Percentiles rank a stretch among this genome's conserved stretches.
Conservation (phyloP, 2,113 vertebrate genomes). For the Prunella himalayana region DNA sequence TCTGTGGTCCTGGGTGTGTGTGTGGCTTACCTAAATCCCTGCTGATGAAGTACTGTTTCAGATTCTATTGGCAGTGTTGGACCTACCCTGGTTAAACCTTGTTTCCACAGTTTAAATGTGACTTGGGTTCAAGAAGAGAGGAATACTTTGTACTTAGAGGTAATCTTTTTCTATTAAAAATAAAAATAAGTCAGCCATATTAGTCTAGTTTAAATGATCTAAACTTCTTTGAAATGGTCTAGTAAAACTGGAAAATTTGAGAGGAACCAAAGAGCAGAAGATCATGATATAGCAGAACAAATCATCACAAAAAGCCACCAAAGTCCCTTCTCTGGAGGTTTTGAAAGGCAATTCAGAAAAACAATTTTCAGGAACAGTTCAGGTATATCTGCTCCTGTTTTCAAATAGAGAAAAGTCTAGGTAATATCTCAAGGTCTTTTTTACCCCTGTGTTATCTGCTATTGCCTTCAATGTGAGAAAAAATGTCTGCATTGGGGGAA, state of each 20-base stretch:
- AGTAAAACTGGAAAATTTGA: background rate
- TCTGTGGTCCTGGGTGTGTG: background rate
- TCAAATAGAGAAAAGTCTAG: background rate
- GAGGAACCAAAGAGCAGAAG: background rate
- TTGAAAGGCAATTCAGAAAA: background rate
- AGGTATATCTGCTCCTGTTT: background rate
- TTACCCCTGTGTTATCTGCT: background rate
- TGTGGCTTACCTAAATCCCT: background rate
- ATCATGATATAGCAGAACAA: accelerated
- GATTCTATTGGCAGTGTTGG: accelerated
- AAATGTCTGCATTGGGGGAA: background rate
- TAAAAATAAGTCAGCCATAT: background rate
- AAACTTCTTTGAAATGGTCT: background rate
- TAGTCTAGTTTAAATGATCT: background rate
- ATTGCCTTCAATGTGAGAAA: background rate
- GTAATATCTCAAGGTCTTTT: background rate
- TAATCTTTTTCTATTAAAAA: background rate
- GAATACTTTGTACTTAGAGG: background rate
- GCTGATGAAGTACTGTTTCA: background rate
- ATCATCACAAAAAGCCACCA: background rate
- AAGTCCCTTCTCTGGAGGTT: background rate
- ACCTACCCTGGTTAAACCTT: background rate
- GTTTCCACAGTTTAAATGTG: background rate
- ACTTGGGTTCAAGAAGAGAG: background rate
- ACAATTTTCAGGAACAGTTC: background rate